Conservation (phyloP, 2,888 invertebrate species). For the Sphecodes monilicornis region DNA sequence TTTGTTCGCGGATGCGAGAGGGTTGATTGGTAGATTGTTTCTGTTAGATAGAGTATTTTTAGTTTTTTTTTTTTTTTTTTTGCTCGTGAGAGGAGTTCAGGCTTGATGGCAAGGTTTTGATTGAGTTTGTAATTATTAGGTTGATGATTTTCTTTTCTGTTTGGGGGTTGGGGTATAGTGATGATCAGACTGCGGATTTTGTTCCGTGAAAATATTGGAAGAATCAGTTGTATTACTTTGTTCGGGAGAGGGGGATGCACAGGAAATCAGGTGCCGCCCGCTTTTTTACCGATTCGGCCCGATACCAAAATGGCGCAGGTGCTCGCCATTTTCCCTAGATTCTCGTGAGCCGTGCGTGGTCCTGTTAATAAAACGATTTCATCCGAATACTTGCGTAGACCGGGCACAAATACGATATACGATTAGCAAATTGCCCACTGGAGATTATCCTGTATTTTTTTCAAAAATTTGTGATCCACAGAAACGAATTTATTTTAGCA, state of each 20-base stretch:
- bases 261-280: neutral
- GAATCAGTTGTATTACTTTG: too few species aligned
- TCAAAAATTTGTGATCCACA: neutral
- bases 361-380: neutral
- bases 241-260: neutral
- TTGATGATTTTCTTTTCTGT: neutral
- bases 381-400: neutral
- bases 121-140: neutral
- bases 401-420: neutral
- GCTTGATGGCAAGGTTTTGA: neutral
- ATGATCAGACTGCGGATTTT: neutral
- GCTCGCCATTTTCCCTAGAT: too few species aligned
- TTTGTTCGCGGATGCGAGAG: neutral
- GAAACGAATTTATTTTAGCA: neutral
- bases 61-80: neutral
- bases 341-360: neutral
- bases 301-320: neutral
- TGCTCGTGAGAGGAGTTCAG: neutral
- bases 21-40: neutral
- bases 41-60: neutral
- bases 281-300: neutral
- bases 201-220: too few species aligned
- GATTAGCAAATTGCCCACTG: neutral
- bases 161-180: neutral
- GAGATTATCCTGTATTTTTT: neutral